Evolutionary conservation across 2,797 vertebrate genomes (phyloP).

Genomic region (Manis javanica): DNA sequence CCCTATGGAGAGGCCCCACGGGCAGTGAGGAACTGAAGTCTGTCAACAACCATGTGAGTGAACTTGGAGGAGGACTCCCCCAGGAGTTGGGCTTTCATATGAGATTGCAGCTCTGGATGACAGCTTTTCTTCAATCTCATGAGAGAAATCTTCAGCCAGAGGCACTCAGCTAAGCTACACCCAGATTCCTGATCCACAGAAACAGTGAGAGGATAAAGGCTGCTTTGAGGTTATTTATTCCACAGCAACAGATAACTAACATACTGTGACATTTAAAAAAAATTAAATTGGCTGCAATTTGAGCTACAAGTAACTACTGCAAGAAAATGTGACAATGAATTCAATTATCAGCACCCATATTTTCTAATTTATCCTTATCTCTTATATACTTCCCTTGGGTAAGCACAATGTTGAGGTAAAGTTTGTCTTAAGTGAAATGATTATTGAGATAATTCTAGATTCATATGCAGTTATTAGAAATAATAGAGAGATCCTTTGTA

Average conservation of each 20-base stretch:
- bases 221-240: conserved; percentile 3
- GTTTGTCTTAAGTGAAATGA: conserved; percentile 24
- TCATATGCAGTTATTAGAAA: conserved; percentile 22
- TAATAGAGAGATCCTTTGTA: conserved; percentile 14
- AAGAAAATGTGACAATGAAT: conserved; percentile 57
- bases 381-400: not conserved
- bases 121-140: not conserved
- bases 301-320: conserved; percentile 32
- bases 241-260: not conserved
- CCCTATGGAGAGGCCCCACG: not conserved
- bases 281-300: conserved; percentile 29
- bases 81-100: not conserved
- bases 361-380: conserved; percentile 65
- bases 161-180: not conserved
- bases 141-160: conserved; percentile 34
- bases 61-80: not conserved
- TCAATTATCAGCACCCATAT: conserved; percentile 20
- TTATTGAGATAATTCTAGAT: conserved; percentile 38
- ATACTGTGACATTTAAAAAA: not conserved
- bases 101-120: not conserved
- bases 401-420: conserved; percentile 23
- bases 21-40: not conserved
- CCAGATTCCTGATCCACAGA: not conserved
- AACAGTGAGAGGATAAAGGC: not conserved
- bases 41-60: not conserved